Conservation (phyloP, 2,888 invertebrate species). For the Eupeodes luniger region DNA sequence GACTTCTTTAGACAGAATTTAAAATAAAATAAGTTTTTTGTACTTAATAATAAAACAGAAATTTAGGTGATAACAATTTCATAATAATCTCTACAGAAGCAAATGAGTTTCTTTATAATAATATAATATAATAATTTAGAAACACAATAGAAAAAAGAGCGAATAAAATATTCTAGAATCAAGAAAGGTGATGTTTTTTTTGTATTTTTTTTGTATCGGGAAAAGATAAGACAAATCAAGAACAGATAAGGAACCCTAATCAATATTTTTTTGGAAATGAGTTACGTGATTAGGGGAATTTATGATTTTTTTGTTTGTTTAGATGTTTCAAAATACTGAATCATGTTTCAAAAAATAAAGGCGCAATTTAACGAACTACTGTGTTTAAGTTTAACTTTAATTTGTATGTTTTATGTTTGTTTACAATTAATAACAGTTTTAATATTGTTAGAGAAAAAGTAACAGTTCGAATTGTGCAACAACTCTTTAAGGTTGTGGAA, state of each 20-base stretch:
- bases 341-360: background rate
- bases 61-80: no score
- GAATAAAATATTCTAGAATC: background rate
- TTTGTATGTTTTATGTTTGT: no score
- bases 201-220: background rate
- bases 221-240: background rate
- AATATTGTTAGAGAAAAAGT: no score
- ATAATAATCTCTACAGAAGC: no score
- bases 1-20: no score
- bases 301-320: constrained; percentile 21
- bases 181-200: background rate
- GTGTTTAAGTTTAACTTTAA: no score
- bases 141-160: background rate
- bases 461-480: no score
- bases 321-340: constrained; percentile 10
- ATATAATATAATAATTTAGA: background rate
- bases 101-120: no score
- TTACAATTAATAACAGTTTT: no score
- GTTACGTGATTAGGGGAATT: background rate
- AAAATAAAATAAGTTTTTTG: no score
- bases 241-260: background rate
- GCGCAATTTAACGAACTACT: background rate
- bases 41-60: no score
- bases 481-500: no score
- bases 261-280: background rate